A percentile compares a stretch with the other conserved stretches of the same genome.
phyloP scores from a whole-genome alignment of 1,140 invertebrate genomes.

The Oryzaephilus surinamensis region DNA sequence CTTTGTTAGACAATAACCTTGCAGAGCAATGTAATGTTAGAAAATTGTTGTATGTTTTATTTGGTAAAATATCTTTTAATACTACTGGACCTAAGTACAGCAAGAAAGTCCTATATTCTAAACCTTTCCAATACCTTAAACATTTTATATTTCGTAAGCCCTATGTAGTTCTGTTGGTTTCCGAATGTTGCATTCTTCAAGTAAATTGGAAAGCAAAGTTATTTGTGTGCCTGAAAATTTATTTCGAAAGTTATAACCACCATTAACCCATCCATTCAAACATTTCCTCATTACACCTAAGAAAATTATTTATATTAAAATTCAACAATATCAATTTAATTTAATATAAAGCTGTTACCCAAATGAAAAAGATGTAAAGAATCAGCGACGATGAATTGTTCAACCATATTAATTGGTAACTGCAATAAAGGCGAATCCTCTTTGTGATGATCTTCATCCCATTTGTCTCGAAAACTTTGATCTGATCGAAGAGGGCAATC shows the following conservation, averaged over 20 bases:
- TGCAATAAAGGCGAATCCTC: conserved; percentile 12
- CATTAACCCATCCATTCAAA: conserved; percentile 9
- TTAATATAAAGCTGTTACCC: no score
- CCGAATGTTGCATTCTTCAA: conserved; percentile 6
- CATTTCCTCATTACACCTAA: conserved; percentile 20
- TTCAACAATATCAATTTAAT: no score
- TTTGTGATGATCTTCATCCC: conserved; percentile 19
- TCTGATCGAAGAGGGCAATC: conserved; percentile 13
- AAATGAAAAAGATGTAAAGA: conserved; percentile 22
- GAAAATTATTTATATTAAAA: no score
- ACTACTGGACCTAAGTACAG: conserved; percentile 20
- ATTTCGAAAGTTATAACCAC: not conserved
- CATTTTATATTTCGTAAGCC: conserved; percentile 10
- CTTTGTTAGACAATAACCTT: conserved; percentile 14
- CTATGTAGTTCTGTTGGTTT: conserved; percentile 18
- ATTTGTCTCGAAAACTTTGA: conserved; percentile 13
- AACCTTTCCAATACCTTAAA: no score
- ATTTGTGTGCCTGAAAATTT: conserved; percentile 6
- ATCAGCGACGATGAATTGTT: conserved; percentile 19
- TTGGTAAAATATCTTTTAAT: conserved; percentile 16
- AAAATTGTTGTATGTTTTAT: conserved; percentile 17
- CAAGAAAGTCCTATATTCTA: no score
- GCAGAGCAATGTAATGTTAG: conserved; percentile 16
- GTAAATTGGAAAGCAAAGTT: not conserved
- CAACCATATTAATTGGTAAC: conserved; percentile 19